Base-by-base conservation (phyloP, 2,113 vertebrate genomes). In the Oryzias javanicus region DNA sequence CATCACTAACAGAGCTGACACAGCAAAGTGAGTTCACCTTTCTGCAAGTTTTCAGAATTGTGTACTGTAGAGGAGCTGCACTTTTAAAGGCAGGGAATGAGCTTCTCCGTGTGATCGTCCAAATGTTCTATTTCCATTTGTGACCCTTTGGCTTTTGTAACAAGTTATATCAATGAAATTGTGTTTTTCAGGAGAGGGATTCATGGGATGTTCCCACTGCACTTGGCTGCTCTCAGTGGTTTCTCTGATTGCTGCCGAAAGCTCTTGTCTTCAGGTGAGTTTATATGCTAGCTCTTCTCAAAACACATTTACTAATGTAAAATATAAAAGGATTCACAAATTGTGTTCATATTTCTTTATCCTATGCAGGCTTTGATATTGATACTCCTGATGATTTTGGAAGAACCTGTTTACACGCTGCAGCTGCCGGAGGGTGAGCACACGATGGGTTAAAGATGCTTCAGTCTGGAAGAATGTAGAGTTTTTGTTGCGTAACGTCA, bases 161-260 rank as follows among this genome's bases (percentile, higher is more conserved):
- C 10, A 35, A 35, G 35, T 10, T 35, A 12, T 35, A 55, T 52
- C 6, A 51, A n/a, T 45, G 13, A 45, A 17, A 15, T 40, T 59
- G 41, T 62, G 17, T 35, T 8, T 72, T 64, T 68, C 25, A 99
- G 97, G 83, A 94, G 95, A 76, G 97, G 96, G 59, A 90, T 98
- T 86, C 95, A 99, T 70, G 96, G 97, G 72, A 99, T 99, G 97
- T 98, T 98, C 84, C 97, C 97, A 24, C 92, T 99, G 68, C 97
- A 99, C 88, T 89, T 99, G 92, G 96, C 97, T 85, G 96, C 96
- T 74, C 93, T 99, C 81, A 99, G 97, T 82, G 97, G 96, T 71
- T 99, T 98, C 90, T 98, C 96, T 51, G 95, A 98, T 91, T 99
- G 96, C 92, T 99, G 97, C 83, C 92, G 95, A 84, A 99, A 98